Percentiles rank a stretch among this genome's conserved stretches.
phyloP scores from a whole-genome alignment of 2,113 vertebrate genomes.

The Centropus unirufus region DNA sequence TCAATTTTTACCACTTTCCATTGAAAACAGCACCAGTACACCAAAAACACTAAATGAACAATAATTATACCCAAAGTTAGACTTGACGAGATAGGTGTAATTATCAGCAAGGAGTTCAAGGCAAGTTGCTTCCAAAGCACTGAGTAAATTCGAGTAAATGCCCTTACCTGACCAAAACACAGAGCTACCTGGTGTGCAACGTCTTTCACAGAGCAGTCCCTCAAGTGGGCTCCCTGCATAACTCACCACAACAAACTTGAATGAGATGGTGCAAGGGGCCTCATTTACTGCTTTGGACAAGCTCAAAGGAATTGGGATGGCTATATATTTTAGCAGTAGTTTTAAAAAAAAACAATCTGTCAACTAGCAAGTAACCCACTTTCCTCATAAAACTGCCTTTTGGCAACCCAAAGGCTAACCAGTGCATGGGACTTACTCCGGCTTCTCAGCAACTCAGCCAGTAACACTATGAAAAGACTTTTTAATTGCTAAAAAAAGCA shows the following conservation, averaged over 20 bases:
- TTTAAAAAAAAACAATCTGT: background rate
- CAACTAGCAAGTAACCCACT: background rate
- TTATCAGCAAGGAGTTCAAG: background rate
- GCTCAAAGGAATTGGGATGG: background rate
- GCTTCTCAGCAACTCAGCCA: background rate
- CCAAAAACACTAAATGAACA: background rate
- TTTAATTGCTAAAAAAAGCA: background rate
- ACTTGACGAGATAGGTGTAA: background rate
- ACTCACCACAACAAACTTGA: background rate
- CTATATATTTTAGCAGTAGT: background rate
- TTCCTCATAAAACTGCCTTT: background rate
- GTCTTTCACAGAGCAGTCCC: fast-evolving
- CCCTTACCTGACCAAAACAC: background rate
- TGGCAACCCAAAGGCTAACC: background rate
- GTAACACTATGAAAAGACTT: background rate
- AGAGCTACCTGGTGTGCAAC: background rate
- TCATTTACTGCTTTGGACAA: background rate
- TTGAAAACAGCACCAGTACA: background rate
- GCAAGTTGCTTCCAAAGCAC: background rate
- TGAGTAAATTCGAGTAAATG: background rate
- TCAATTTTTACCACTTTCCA: background rate
- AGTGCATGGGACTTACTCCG: background rate
- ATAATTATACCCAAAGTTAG: background rate
- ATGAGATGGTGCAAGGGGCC: background rate
- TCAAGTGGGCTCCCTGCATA: background rate